Conservation (phyloP, 1,140 invertebrate species). For the Aplysia californica region DNA sequence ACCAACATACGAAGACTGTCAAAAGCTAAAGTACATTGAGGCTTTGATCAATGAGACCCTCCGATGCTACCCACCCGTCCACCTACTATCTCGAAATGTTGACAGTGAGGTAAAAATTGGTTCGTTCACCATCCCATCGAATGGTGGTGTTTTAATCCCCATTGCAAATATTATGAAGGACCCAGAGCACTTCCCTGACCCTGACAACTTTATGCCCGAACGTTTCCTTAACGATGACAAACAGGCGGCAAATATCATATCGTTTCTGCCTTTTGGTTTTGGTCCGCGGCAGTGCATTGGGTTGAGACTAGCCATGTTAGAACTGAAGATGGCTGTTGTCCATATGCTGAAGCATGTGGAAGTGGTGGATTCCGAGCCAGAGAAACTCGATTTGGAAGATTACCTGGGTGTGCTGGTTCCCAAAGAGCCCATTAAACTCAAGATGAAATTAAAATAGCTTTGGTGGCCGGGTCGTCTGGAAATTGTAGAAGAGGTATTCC, state of each 20-base stretch:
- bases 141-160: conserved; percentile 23
- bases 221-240: conserved; percentile 10
- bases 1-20: conserved; percentile 38
- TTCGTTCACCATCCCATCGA: neutral
- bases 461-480: no score
- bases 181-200: conserved; percentile 40
- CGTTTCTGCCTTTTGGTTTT: conserved; percentile 59
- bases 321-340: conserved; percentile 69
- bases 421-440: conserved; percentile 11
- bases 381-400: conserved; percentile 7
- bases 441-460: no score
- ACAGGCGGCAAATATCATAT: neutral
- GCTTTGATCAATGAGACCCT: conserved; percentile 37
- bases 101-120: neutral
- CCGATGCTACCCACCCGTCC: conserved; percentile 37
- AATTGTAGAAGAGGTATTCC: no score
- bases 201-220: conserved; percentile 40
- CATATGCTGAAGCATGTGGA: conserved; percentile 3
- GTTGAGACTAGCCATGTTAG: conserved; percentile 69
- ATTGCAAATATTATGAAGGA: conserved; percentile 22
- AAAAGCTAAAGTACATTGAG: conserved; percentile 33
- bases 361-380: neutral
- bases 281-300: conserved; percentile 75
- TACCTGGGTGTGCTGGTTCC: neutral
- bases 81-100: neutral